Base-by-base conservation (phyloP, 2,797 vertebrate genomes). In the Loriculus beryllinus region DNA sequence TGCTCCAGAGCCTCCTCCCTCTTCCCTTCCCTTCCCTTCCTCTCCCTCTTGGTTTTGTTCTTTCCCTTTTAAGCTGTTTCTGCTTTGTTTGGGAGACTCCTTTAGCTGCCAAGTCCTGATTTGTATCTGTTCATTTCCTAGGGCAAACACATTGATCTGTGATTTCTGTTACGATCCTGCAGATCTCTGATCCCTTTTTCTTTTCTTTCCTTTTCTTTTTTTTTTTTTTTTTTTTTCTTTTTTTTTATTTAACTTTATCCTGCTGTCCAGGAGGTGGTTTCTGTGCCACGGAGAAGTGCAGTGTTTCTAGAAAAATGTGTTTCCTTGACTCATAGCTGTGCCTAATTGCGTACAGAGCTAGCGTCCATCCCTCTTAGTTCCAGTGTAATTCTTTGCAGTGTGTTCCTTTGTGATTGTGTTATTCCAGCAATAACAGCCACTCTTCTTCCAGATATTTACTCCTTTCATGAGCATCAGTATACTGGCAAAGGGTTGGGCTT, bases 371-470 rank as follows among this genome's bases (percentile, higher is more conserved):
- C 89, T 86, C 92, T 81, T 92, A 80, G 91, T 96, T 94, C 95
- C 95, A 93, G 85, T 83, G 87, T 93, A 94, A 96, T 95, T 96
- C 87, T 96, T 92, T 86, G 95, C 28, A 42, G 93, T 81, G 82
- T 95, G 88, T 74, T 93, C 86, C 95, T 97, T 96, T 96, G 94
- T 96, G 95, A 93, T 95, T 96, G 89, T 82, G 91, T 95, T 96
- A 91, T 95, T 96, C 91, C 92, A 95, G 94, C 88, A 95, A 91
- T 91, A 96, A 90, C 91, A 86, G 82, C 68, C 52, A 9, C 95
- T 88, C 91, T 96, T 82, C 82, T 96, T 96, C 92, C 93, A 96
- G 93, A 95, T 90, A 95, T 83, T 95, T 95, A 92, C 93, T 94
- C 91, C 96, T 96, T 97, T 95, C 92, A 93, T 93, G 95, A 97